Percentiles rank a stretch among this genome's conserved stretches.
phyloP scores from a whole-genome alignment of 2,888 invertebrate species.

The Brachynemurus nebulosus region DNA sequence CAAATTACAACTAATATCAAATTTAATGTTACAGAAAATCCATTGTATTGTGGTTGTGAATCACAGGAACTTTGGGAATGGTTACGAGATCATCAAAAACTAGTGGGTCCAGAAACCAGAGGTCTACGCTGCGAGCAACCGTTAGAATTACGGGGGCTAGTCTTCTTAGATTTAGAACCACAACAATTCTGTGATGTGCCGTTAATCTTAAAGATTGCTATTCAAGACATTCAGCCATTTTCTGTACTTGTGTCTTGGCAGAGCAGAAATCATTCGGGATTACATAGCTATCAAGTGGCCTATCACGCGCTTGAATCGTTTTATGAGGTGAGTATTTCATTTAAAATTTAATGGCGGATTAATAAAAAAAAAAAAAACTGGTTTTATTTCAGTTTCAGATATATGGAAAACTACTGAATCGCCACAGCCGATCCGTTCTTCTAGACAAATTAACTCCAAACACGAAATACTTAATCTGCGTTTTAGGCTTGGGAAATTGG shows the following conservation, averaged over 20 bases:
- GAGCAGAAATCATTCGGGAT: slow-evolving; percentile 70
- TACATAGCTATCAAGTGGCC: slow-evolving; percentile 73
- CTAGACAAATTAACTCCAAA: slow-evolving; percentile 63
- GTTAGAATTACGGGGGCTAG: slow-evolving; percentile 56
- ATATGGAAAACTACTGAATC: slow-evolving; percentile 59
- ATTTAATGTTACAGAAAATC: slow-evolving; percentile 52
- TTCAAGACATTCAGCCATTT: slow-evolving; percentile 78
- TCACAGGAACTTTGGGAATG: slow-evolving; percentile 86
- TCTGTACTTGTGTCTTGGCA: slow-evolving; percentile 83
- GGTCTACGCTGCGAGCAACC: slow-evolving; percentile 65
- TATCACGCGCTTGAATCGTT: slow-evolving; percentile 56
- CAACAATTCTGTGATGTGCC: slow-evolving; percentile 76
- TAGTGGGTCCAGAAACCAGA: slow-evolving; percentile 43
- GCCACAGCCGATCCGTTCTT: slow-evolving; percentile 57
- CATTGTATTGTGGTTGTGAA: slow-evolving; percentile 79
- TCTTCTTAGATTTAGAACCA: slow-evolving; percentile 65
- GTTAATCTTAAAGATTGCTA: slow-evolving; percentile 67
- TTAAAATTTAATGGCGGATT: not conserved
- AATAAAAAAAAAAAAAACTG: not conserved
- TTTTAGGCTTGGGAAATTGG: slow-evolving; percentile 74
- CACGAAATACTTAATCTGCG: slow-evolving; percentile 74
- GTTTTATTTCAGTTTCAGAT: slow-evolving; percentile 38
- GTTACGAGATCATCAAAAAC: slow-evolving; percentile 77
- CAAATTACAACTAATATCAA: not conserved
- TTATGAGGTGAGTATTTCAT: slow-evolving; percentile 35